Conservation (phyloP, 2,888 invertebrate genomes). For the Candidula unifasciata region DNA sequence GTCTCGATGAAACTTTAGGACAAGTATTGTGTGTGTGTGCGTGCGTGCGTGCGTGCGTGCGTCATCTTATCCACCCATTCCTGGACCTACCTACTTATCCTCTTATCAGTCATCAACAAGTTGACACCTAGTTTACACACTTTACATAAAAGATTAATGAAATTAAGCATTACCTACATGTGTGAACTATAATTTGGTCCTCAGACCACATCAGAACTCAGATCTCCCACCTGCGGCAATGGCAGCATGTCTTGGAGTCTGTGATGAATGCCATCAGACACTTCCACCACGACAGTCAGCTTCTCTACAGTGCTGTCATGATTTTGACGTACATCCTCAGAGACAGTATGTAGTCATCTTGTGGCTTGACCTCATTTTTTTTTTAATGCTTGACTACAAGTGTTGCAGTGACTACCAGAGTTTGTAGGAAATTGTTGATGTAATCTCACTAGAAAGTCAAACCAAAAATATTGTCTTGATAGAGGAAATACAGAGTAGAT, state of each 20-base stretch:
- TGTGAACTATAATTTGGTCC: not conserved
- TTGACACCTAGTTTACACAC: too few species aligned
- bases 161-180: not conserved
- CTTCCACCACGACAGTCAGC: conserved; percentile 43
- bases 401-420: not conserved
- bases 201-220: conserved; percentile 46
- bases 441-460: too few species aligned
- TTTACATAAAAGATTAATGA: too few species aligned
- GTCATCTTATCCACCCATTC: not conserved
- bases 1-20: too few species aligned
- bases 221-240: conserved; percentile 35
- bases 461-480: too few species aligned
- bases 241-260: conserved; percentile 47
- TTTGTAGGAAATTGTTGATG: too few species aligned
- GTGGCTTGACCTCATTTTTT: conserved; percentile 4
- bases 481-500: too few species aligned
- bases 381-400: not conserved
- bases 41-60: too few species aligned
- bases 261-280: conserved; percentile 46
- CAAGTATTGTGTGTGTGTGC: too few species aligned
- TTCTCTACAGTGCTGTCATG: conserved; percentile 52
- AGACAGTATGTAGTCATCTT: conserved; percentile 52
- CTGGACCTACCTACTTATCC: not conserved
- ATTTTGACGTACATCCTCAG: conserved; percentile 50
- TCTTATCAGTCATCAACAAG: too few species aligned